Evolutionary conservation across 1,140 invertebrate genomes (phyloP).

Genomic region (Araneus ventricosus): DNA sequence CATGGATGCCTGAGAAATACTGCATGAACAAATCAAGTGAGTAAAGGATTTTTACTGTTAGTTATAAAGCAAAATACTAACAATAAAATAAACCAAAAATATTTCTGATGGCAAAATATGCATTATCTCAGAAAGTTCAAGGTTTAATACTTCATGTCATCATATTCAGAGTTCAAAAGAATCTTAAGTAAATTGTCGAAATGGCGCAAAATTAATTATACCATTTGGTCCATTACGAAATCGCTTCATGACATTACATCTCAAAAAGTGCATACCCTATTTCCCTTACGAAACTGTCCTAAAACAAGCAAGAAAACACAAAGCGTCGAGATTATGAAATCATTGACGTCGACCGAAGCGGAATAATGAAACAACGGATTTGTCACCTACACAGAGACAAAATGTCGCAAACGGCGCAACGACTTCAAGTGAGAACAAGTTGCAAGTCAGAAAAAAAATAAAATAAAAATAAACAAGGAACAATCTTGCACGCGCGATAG

Average conservation of each 20-base stretch:
- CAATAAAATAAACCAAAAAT: too few relatives aligned
- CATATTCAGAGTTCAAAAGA: not conserved
- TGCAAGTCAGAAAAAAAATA: not conserved
- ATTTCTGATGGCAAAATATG: too few relatives aligned
- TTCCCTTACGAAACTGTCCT: not conserved
- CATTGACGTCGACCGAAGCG: not conserved
- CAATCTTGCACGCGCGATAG: not conserved
- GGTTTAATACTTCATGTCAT: not conserved
- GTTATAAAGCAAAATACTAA: too few relatives aligned
- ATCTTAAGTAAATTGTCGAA: not conserved
- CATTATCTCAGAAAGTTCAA: not conserved
- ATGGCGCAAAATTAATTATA: conserved; percentile 3
- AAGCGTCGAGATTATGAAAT: not conserved
- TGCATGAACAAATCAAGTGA: too few relatives aligned
- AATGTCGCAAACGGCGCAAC: conserved; percentile 25
- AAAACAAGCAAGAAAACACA: not conserved
- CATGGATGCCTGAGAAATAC: too few relatives aligned
- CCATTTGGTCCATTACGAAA: not conserved
- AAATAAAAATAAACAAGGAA: not conserved
- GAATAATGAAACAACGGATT: conserved; percentile 16
- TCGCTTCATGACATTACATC: not conserved
- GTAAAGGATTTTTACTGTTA: too few relatives aligned
- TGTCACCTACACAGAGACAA: conserved; percentile 38
- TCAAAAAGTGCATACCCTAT: not conserved
- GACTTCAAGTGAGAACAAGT: not conserved